Conservation (phyloP, 2,113 vertebrate genomes). For the Stercorarius parasiticus region DNA sequence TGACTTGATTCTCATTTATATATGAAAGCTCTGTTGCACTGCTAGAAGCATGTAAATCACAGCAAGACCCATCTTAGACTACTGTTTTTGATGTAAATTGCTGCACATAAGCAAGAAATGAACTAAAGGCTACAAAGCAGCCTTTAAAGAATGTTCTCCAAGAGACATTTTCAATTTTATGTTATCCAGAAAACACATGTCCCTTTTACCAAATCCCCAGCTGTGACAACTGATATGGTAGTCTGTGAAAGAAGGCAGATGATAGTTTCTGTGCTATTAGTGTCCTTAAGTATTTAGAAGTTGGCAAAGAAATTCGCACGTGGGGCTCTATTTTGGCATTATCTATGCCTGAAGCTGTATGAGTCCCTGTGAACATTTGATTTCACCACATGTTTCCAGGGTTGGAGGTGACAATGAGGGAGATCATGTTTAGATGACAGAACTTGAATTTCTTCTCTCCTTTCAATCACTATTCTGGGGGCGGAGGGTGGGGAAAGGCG, state of each 20-base stretch:
- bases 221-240: neutral
- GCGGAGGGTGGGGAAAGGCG: neutral
- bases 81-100: neutral
- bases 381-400: neutral
- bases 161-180: neutral
- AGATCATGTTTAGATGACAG: neutral
- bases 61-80: neutral
- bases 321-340: neutral
- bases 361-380: neutral
- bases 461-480: neutral
- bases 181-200: neutral
- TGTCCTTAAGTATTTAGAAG: neutral
- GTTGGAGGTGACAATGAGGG: neutral
- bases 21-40: neutral
- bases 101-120: neutral
- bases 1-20: neutral
- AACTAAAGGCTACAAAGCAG: neutral
- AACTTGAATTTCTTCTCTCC: neutral
- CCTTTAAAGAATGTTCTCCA: neutral
- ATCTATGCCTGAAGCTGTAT: neutral
- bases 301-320: neutral
- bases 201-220: neutral
- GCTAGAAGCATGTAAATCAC: slow-evolving; percentile 9
- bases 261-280: neutral
- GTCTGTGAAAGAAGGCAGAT: neutral